These are phyloP conservation scores for Chirona hameri DNA, from an alignment of 2,888 invertebrate genomes.

Conservation along the genomic window DNA sequence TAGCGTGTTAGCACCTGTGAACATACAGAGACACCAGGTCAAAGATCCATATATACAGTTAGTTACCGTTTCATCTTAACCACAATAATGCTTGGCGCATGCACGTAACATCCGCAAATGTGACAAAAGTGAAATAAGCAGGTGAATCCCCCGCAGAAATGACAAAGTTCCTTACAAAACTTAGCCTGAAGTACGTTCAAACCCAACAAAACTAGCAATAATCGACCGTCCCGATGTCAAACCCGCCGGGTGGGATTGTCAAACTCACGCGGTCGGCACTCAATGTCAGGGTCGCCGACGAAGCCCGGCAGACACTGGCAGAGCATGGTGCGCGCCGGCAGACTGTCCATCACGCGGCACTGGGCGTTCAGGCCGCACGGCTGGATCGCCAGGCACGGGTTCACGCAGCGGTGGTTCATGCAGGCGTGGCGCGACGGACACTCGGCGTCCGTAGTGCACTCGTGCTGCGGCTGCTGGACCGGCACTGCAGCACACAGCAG, in stretches of 20 bases:
- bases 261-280: slow-evolving; percentile 71
- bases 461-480: slow-evolving; percentile 30
- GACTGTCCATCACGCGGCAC: slow-evolving; percentile 51
- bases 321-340: slow-evolving; percentile 66
- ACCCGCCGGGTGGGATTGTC: no score
- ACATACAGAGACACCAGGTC: not conserved
- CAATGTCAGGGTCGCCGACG: slow-evolving; percentile 78
- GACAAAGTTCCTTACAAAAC: no score
- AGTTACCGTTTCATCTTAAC: no score
- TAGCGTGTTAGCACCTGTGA: slow-evolving; percentile 24
- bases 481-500: no score
- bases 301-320: slow-evolving; percentile 61
- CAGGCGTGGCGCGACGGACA: slow-evolving; percentile 72
- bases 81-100: no score
- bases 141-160: no score
- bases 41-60: no score
- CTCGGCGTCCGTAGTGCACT: slow-evolving; percentile 49
- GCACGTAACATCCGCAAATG: no score
- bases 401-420: slow-evolving; percentile 58
- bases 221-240: no score
- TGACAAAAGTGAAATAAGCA: no score
- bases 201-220: no score
- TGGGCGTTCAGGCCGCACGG: slow-evolving; percentile 43
- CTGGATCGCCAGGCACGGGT: slow-evolving; percentile 43
- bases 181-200: no score